Evolutionary conservation across 2,113 vertebrate species (phyloP).

Genomic region (Blennius ocellaris): DNA sequence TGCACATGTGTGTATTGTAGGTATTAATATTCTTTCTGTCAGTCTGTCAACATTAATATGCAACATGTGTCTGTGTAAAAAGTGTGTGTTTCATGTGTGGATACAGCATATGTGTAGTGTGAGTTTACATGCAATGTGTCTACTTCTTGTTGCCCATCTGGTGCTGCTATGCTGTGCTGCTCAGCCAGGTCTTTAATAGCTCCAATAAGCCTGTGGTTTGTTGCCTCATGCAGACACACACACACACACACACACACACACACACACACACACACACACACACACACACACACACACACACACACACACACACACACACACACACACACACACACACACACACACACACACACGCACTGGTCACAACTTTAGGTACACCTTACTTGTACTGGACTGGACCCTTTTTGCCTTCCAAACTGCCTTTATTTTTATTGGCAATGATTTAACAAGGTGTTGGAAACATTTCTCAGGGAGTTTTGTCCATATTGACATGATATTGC

Average conservation of each 20-base stretch:
- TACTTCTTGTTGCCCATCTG: conserved; percentile 80
- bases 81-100: conserved; percentile 57
- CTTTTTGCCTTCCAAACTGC: too few relatives aligned
- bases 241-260: conserved; percentile 37
- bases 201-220: conserved; percentile 86
- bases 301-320: conserved; percentile 7
- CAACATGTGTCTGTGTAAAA: conserved; percentile 55
- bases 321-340: conserved; percentile 52
- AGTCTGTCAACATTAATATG: conserved; percentile 69
- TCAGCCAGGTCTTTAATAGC: conserved; percentile 82
- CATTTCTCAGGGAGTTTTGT: too few relatives aligned
- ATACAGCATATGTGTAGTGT: conserved; percentile 41
- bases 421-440: too few relatives aligned
- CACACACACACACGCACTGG: conserved; percentile 57
- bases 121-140: conserved; percentile 63
- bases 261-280: not conserved
- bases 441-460: too few relatives aligned
- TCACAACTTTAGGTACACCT: too few relatives aligned
- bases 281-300: conserved; percentile 1
- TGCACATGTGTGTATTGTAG: conserved; percentile 61
- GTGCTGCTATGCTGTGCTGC: conserved; percentile 77
- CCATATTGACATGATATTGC: too few relatives aligned
- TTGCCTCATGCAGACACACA: conserved; percentile 74
- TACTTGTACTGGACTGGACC: too few relatives aligned
- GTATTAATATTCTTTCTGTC: conserved; percentile 71